Evolutionary conservation across 2,888 invertebrate genomes (phyloP), one percentile per base, ranked within the genome.

Genomic region (Drosophila setosimentum): DNA sequence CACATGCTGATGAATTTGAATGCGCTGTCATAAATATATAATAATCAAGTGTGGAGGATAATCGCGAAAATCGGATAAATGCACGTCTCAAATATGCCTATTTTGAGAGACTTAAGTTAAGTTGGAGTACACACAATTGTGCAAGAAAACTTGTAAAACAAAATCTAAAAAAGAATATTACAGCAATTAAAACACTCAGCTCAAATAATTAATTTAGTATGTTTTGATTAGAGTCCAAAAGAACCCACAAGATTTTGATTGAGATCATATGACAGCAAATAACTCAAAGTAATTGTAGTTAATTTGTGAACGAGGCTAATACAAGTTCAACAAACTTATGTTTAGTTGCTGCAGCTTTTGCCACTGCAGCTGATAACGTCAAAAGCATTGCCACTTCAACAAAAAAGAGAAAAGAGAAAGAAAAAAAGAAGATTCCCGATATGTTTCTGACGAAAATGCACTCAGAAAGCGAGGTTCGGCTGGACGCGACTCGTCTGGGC

Each of bases 331-430:
- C 21, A 42, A 42, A 42, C 42, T 13, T 21, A 5, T 21, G 21
- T 45, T 16, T 45, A 16, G 8, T 8, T 10, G 18, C 10, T 18
- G 18, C 40, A 40, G n/a, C 27, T 54, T 29, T 35, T 21, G 60
- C 8, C 18, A 16, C 35, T 5, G 16, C 51, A 48, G 37, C 62
- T 60, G 75, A 82, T 81, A 66, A 72, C 55, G 62, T 69, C 67
- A 58, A 65, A 37, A 35, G 71, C 64, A 57, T 57, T 63, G 65
- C 59, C 57, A 58, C 73, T 54, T 59, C 50, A 24, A n/a, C 35
- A 16, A 24, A 24, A 24, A 45, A 4, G 16, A 16, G 16, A 24
- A 24, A 45, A 57, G 21, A 2, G 32, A 29, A 24, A 24, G 7
- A 40, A 24, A 1, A 8, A 29, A 8, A n/a, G 16, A 35, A 21